Conservation (phyloP, 2,888 invertebrate species). For the Eledone cirrhosa region DNA sequence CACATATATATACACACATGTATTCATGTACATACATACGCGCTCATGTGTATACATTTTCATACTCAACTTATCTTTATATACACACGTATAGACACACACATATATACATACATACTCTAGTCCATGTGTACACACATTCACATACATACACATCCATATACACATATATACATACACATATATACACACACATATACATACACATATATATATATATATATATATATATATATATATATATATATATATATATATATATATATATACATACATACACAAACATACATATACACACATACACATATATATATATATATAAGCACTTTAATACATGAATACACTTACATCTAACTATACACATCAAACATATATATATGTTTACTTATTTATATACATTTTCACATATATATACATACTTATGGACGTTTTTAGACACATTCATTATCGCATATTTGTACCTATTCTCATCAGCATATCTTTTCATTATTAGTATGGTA, state of each 20-base stretch:
- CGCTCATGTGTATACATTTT: no score
- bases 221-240: background rate
- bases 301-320: background rate
- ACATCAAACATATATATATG: no score
- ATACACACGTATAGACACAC: background rate
- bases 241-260: background rate
- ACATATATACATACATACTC: background rate
- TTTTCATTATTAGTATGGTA: no score
- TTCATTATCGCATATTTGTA: no score
- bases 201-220: background rate
- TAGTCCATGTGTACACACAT: background rate
- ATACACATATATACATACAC: background rate
- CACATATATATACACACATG: background rate
- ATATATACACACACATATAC: background rate
- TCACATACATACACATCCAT: background rate
- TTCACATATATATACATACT: no score
- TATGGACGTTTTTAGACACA: no score
- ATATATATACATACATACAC: background rate
- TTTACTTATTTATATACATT: no score
- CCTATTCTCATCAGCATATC: no score
- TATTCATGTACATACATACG: background rate
- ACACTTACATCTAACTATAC: background rate
- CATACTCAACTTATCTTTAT: background rate
- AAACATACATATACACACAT: background rate
- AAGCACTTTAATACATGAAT: no score